Evolutionary conservation across 2,113 vertebrate genomes (phyloP).

Genomic region (Brachyhypopomus gauderio): DNA sequence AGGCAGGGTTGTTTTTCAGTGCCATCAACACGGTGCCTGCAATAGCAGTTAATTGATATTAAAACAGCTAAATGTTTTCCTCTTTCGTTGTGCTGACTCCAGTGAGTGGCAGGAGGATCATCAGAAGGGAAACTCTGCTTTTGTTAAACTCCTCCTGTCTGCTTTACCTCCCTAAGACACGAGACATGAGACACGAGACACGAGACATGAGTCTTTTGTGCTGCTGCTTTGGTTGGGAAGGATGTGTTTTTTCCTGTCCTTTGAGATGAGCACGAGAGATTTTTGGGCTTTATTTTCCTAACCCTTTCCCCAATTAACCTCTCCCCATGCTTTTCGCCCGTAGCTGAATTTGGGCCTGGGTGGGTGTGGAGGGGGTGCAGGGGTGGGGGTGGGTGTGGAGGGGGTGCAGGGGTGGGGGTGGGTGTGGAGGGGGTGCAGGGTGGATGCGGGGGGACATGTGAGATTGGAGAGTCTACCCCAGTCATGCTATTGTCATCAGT

Average conservation of each 20-base stretch:
- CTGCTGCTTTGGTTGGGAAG: constrained; percentile 5
- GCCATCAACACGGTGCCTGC: no score
- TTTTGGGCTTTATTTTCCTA: constrained; percentile 79
- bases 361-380: neutral
- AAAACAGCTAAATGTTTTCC: no score
- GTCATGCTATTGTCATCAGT: constrained; percentile 71
- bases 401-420: neutral
- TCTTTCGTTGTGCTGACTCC: no score
- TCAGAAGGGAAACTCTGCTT: no score
- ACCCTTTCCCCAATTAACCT: constrained; percentile 77
- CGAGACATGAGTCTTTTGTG: neutral
- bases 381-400: neutral
- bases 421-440: neutral
- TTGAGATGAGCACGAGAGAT: constrained; percentile 62
- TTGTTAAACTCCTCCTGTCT: no score
- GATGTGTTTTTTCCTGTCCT: constrained; percentile 41
- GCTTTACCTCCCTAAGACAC: no score
- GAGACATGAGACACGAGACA: no score
- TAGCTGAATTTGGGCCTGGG: constrained; percentile 12
- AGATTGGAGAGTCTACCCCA: constrained; percentile 57
- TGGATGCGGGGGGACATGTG: constrained; percentile 22
- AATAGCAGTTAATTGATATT: no score
- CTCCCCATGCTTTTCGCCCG: constrained; percentile 56
- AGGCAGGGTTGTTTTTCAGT: no score
- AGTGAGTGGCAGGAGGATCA: no score